Base-by-base conservation (phyloP, 2,797 vertebrate genomes). In the Bradypodion pumilum region DNA sequence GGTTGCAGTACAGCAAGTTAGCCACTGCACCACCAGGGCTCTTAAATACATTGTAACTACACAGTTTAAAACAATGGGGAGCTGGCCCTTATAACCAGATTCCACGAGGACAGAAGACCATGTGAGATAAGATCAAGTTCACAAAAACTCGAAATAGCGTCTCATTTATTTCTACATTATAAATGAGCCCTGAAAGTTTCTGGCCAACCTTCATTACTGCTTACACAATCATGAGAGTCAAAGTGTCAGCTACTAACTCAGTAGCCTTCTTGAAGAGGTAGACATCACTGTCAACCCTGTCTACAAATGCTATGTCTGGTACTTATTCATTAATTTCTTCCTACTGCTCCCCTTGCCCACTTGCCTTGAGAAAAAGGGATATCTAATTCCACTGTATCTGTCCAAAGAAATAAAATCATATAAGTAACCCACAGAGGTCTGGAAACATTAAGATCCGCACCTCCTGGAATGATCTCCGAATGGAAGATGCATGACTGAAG, bases 391-490 rank as follows among this genome's bases (percentile, higher is more conserved):
- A 5, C 1, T 0, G 60, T 69, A 46, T 35, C 9, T 27, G 80
- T 86, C 82, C 82, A 84, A 87, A 84, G 46, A 44, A 40, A 86
- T 73, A 82, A 86, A 78, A 49, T 86, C 59, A 19, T 89, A 82
- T 84, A 0, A 63, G 89, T 86, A 77, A 74, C 10, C 84, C 90
- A 42, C 2, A 32, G 62, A 0, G 89, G 83, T 92, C 92, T 86
- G 88, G 90, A 91, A 91, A 93, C 89, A 86, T 74, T 1, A n/a
- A 37, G 91, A 91, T 92, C 90, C 78, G 5, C 2, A 7, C 80
- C 73, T 42, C 78, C 84, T 82, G 84, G 85, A 84, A 87, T 6
- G 0, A 1, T 37, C 82, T 19, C 83, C 29, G 0, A 83, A 73
- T 49, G 66, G 77, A 72, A 49, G 75, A 44, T 78, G 80, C 72